Evolutionary conservation across 2,113 vertebrate genomes (phyloP), one percentile per base, ranked within the genome.

Genomic region (Periophthalmodon schlosseri): DNA sequence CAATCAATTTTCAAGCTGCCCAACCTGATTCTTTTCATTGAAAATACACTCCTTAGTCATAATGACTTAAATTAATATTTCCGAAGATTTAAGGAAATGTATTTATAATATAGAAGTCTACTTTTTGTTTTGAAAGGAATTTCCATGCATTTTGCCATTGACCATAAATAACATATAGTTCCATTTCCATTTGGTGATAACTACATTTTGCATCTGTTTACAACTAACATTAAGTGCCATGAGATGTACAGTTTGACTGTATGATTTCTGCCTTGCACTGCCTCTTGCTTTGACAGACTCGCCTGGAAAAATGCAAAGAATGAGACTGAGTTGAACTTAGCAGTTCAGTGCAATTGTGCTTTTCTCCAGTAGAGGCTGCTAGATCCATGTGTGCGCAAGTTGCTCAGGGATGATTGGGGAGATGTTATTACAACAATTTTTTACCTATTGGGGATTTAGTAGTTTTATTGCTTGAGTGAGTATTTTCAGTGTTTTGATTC

Each of bases 341-440:
- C 71, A 74, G 61, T 33, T 34, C 57, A 77, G 50, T 84, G 86
- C 75, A 74, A 72, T 93, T 81, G 58, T 72, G 69, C 52, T 86
- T 78, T 75, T 69, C 68, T 83, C 52, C 88, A 84, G 76, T 60
- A 82, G 88, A 75, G 83, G 90, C 75, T 61, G 83, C 81, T 71
- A 81, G 49, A 89, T 71, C 75, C 78, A 71, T 77, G 73, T 87
- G 64, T 78, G 84, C 94, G 90, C 87, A 92, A 94, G 93, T 76
- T 86, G 94, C 95, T 95, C 95, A 95, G 95, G 95, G 94, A 95
- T 95, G 94, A 93, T 65, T 93, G 94, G 49, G 49, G 16, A 5
- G 93, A 88, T 92, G 93, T 91, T 93, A 78, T 61, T 68, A 93
- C 93, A 90, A 93, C 39, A 44, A 80, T 91, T 89, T 94, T 77